Percentiles rank a stretch among this genome's conserved stretches.
Evolutionary conservation across 2,113 vertebrate species (phyloP).

Genomic region (Parus major): DNA sequence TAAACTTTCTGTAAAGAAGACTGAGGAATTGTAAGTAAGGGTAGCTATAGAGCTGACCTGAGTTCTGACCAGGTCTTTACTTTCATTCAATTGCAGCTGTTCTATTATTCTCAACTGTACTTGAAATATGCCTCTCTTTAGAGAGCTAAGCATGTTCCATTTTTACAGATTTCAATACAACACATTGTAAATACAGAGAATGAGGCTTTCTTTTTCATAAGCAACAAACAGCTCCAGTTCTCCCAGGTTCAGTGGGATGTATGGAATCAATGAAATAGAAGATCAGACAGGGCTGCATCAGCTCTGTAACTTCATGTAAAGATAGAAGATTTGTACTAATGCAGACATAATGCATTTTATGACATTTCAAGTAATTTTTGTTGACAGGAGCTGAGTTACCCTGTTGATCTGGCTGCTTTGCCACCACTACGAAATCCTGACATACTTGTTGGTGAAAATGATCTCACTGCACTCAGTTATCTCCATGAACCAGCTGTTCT

Average conservation of each 20-base stretch:
- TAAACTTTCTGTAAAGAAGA: not conserved
- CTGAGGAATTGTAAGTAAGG: not conserved
- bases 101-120: fast-evolving
- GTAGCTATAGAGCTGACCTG: not conserved
- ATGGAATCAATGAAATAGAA: not conserved
- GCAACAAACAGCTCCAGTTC: not conserved
- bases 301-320: not conserved
- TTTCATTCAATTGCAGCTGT: not conserved
- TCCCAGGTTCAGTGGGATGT: not conserved
- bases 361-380: not conserved
- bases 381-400: constrained; percentile 79
- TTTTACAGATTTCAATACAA: not conserved
- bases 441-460: constrained; percentile 97
- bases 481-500: constrained; percentile 95
- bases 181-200: not conserved
- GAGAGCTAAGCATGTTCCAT: not conserved
- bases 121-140: not conserved
- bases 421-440: constrained; percentile 94
- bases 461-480: constrained; percentile 97
- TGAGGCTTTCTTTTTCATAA: not conserved
- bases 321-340: not conserved
- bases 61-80: not conserved
- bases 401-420: constrained; percentile 79
- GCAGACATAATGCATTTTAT: not conserved
- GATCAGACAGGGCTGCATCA: not conserved